phyloP scores from a whole-genome alignment of 2,113 vertebrate species.

The Rhadina sibilatrix region DNA sequence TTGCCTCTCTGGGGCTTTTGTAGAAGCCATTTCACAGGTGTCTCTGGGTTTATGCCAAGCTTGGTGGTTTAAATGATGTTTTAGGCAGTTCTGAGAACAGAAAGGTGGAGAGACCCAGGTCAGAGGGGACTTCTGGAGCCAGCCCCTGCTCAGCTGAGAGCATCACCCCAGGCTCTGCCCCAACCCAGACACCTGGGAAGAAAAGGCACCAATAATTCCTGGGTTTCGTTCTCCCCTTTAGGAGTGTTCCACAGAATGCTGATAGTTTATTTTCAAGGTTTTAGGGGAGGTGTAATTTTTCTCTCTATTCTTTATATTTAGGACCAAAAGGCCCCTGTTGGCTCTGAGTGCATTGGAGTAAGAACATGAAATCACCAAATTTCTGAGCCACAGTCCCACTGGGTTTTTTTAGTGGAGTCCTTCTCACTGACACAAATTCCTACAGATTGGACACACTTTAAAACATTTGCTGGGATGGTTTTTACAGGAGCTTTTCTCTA shows the following conservation, averaged over 20 bases:
- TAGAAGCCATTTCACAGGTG: rapidly evolving
- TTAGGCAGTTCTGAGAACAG: neutral
- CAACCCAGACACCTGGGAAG: neutral
- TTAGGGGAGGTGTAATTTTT: neutral
- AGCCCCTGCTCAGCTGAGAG: neutral
- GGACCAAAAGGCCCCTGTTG: neutral
- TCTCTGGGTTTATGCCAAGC: neutral
- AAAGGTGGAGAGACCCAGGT: neutral
- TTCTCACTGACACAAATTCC: neutral
- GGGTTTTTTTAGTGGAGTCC: neutral
- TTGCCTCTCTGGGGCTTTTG: neutral
- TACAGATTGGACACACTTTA: neutral
- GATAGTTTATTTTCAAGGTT: neutral
- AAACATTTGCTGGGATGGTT: neutral
- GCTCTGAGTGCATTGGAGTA: neutral
- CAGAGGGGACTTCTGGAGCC: neutral
- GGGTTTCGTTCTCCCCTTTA: neutral
- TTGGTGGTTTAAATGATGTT: neutral
- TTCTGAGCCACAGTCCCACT: neutral
- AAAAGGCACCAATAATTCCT: neutral
- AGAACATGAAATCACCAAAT: neutral
- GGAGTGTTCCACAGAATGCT: neutral
- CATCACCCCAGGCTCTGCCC: neutral
- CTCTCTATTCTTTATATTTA: neutral
- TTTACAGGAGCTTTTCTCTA: neutral